Percentiles rank a stretch among this genome's conserved stretches.
Conservation (phyloP, 2,888 invertebrate species). For the Phortica magna region DNA sequence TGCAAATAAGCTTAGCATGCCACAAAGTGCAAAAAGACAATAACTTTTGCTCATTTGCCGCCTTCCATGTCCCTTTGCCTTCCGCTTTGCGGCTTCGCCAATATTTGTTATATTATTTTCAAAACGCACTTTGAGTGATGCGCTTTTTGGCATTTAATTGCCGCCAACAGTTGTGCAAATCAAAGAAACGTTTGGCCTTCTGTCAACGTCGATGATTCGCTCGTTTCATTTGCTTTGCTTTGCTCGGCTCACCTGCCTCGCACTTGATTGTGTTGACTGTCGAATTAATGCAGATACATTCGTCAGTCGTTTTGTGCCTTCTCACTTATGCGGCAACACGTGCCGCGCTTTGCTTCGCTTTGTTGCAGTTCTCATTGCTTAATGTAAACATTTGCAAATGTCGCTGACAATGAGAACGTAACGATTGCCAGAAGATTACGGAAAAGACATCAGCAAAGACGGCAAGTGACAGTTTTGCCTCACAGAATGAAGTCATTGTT, state of each 20-base stretch:
- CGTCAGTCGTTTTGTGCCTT: not conserved
- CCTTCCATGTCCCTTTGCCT: not conserved
- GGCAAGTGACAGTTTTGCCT: too few relatives aligned
- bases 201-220: too few relatives aligned
- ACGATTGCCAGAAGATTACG: too few relatives aligned
- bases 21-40: not conserved
- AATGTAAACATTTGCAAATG: not conserved
- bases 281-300: not conserved
- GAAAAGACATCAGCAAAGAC: too few relatives aligned
- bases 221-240: not conserved
- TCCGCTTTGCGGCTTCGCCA: constrained; percentile 34
- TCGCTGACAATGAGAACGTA: too few relatives aligned
- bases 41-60: not conserved
- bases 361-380: too few relatives aligned
- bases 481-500: too few relatives aligned
- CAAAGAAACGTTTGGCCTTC: too few relatives aligned
- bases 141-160: too few relatives aligned
- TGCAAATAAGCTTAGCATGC: not conserved
- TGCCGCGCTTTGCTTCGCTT: not conserved
- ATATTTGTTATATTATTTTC: too few relatives aligned
- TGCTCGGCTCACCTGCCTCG: not conserved
- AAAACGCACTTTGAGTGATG: too few relatives aligned
- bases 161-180: too few relatives aligned
- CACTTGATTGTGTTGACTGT: constrained; percentile 31
- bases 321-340: not conserved